Base-by-base conservation (phyloP, 2,888 invertebrate species). In the Lissonota sp. region DNA sequence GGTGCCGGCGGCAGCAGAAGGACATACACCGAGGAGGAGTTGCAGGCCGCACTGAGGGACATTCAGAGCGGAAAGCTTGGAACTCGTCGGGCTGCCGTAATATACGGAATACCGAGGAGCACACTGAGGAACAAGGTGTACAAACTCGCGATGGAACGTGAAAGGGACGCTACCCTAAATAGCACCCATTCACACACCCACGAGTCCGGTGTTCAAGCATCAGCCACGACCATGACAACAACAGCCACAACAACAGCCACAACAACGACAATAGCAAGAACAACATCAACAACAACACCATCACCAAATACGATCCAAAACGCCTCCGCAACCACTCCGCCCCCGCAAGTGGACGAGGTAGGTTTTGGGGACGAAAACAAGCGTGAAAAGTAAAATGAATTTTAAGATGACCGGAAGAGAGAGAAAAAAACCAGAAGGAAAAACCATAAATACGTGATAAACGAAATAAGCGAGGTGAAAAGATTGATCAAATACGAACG, bases 101-200 rank as follows among this genome's bases (percentile, higher is more conserved):
- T 98, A 88, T 99, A 99, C 93, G 98, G 98, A 88, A 98, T 99
- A 91, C 99, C 99, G 6, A 95, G 99, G 84, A 98, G 99, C 85
- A 99, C 99, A 39, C 95, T 99, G 67, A 95, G 99, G 83, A 99
- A 99, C 94, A 99, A 99, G 93, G 98, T 97, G 91, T 96, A 97
- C 94, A 97, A 97, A 93, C 94, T 97, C 89, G 94, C 95, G 75
- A 93, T 96, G 93, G 97, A 97, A 87, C 94, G 95, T 67, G 95
- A 95, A 89, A 94, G 95, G 86, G 96, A 96, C 89, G 95, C 94
- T 92, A 92, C 96, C 93, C 91, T 94, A 79, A 88, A 90, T 87
- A 92, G 87, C 91, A 90, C 91, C 87, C 91, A 89, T 88, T 90
- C 88, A 89, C 92, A 91, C 89, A 87, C 90, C 86, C 90, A 88